These are phyloP conservation scores for Rhynchonycteris naso DNA, from an alignment of 2,797 vertebrate species.

Conservation along the genomic window DNA sequence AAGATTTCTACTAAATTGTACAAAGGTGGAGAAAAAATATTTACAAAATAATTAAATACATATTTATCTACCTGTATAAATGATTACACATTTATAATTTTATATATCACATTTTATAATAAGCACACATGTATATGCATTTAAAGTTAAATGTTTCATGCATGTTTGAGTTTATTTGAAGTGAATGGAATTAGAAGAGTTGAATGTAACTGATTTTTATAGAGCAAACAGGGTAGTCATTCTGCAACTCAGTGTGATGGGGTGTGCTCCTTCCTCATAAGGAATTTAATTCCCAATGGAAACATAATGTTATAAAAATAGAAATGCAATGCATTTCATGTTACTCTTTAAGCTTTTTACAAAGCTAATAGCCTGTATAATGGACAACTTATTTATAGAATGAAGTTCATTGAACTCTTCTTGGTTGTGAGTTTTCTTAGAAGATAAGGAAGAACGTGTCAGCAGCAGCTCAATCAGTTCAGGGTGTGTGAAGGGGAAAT, in stretches of 20 bases:
- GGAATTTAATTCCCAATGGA: slow-evolving; percentile 61
- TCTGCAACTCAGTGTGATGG: neutral
- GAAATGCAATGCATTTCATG: slow-evolving; percentile 47
- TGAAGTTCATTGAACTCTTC: slow-evolving; percentile 53
- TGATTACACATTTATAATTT: slow-evolving; percentile 3
- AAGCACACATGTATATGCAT: neutral
- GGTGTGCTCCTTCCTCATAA: slow-evolving; percentile 53
- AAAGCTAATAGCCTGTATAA: slow-evolving; percentile 47
- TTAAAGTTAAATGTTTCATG: slow-evolving; percentile 10
- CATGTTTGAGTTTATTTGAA: neutral
- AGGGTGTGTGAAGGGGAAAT: slow-evolving; percentile 39
- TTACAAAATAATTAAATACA: neutral
- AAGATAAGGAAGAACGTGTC: slow-evolving; percentile 60
- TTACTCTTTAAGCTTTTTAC: slow-evolving; percentile 39
- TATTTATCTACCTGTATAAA: neutral
- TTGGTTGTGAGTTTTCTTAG: slow-evolving; percentile 71
- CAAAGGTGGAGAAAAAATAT: neutral
- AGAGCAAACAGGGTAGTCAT: neutral
- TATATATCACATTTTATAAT: neutral
- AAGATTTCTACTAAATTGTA: neutral
- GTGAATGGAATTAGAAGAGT: neutral
- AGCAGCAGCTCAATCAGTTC: slow-evolving; percentile 67
- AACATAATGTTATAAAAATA: slow-evolving; percentile 61
- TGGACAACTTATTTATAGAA: slow-evolving; percentile 66
- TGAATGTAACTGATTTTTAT: slow-evolving; percentile 2